A percentile compares a stretch with the other conserved stretches of the same genome.
Evolutionary conservation across 37 sponge, comb jelly and placozoan species (phyloP).

Genomic region (Ianthella basta): DNA sequence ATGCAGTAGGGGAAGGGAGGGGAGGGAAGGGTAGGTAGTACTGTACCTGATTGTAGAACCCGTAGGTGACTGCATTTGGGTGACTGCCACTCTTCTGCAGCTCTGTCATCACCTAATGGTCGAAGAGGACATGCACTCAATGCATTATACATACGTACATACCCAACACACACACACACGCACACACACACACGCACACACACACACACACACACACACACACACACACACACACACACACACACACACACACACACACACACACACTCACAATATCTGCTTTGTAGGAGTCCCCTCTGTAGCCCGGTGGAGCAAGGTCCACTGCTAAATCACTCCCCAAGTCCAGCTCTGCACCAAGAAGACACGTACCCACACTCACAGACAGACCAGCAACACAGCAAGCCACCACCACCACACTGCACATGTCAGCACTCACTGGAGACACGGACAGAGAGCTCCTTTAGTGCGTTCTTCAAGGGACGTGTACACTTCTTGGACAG

Average conservation of each 20-base stretch:
- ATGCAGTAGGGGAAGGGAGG: too few species aligned
- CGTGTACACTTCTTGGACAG: slow-evolving; percentile 7
- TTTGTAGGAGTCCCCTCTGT: slow-evolving; percentile 48
- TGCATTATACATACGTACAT: background rate
- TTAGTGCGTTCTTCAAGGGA: slow-evolving; percentile 42
- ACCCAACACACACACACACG: background rate
- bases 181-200: background rate
- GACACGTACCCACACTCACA: too few species aligned
- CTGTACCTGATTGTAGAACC: slow-evolving; percentile 84
- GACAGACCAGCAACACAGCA: background rate
- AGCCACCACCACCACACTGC: slow-evolving; percentile 15
- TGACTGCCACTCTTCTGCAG: slow-evolving; percentile 75
- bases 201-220: background rate
- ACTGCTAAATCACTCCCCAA: slow-evolving; percentile 78
- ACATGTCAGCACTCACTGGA: slow-evolving; percentile 20
- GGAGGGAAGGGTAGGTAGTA: too few species aligned
- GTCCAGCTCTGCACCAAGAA: slow-evolving; percentile 36
- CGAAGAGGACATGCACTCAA: background rate
- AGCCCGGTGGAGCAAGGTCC: slow-evolving; percentile 79
- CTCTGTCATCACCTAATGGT: slow-evolving; percentile 60
- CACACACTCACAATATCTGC: slow-evolving; percentile 43
- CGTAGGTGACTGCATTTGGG: slow-evolving; percentile 90
- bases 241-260: background rate
- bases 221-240: background rate
- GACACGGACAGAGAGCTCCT: slow-evolving; percentile 30